phyloP scores from a whole-genome alignment of 2,797 vertebrate species.

The Oreochromis grahami region DNA sequence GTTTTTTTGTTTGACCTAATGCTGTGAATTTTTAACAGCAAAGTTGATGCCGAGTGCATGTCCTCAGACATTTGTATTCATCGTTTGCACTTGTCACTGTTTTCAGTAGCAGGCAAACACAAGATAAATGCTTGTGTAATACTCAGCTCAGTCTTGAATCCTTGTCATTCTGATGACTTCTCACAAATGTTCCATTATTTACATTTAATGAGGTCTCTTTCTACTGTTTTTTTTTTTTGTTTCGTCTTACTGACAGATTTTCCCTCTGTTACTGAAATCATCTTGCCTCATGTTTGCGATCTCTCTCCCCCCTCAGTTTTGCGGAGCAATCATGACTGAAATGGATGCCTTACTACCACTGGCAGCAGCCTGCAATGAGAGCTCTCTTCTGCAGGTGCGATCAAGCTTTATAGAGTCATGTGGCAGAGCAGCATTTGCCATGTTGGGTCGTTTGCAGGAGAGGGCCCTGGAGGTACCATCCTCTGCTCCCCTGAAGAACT shows the following conservation, averaged over 20 bases:
- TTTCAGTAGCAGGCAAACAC: constrained; percentile 30
- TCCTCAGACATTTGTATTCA: constrained; percentile 48
- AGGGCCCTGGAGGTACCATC: constrained; percentile 81
- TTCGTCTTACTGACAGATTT: constrained; percentile 25
- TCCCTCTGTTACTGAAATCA: constrained; percentile 33
- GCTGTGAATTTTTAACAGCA: neutral
- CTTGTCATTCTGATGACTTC: constrained; percentile 39
- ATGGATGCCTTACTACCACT: constrained; percentile 88
- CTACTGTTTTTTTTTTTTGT: neutral
- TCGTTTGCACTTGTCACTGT: constrained; percentile 25
- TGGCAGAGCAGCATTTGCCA: constrained; percentile 78
- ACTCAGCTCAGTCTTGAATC: constrained; percentile 12
- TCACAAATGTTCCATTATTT: constrained; percentile 45
- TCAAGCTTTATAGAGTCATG: constrained; percentile 88
- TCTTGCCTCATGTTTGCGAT: constrained; percentile 18
- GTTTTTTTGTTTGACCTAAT: constrained; percentile 48
- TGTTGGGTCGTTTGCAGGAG: constrained; percentile 82
- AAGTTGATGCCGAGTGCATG: neutral
- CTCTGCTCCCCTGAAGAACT: constrained; percentile 79
- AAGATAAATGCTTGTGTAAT: constrained; percentile 32
- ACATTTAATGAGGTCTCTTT: constrained; percentile 43
- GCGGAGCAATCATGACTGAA: constrained; percentile 84
- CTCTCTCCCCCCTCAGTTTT: constrained; percentile 79
- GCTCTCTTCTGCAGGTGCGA: constrained; percentile 84
- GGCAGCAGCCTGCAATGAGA: constrained; percentile 85